Evolutionary conservation across 2,797 vertebrate genomes (phyloP).

Genomic region (Gallirallus australis): DNA sequence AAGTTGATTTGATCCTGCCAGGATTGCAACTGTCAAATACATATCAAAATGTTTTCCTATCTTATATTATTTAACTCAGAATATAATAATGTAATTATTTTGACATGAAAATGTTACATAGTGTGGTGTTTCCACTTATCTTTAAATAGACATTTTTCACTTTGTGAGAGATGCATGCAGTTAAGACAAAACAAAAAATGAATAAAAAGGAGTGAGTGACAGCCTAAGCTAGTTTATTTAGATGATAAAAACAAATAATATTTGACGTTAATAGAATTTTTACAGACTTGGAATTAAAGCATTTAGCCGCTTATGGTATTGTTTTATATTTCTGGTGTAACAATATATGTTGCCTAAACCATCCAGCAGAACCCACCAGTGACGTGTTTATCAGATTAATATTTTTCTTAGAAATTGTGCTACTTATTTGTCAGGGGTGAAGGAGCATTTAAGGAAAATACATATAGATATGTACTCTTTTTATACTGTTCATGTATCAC

Average conservation of each 20-base stretch:
- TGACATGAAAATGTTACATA: conserved; percentile 79
- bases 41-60: conserved; percentile 81
- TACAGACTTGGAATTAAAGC: conserved; percentile 62
- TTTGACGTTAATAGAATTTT: conserved; percentile 57
- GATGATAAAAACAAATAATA: conserved; percentile 73
- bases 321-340: conserved; percentile 1
- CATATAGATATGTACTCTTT: neutral
- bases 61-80: conserved; percentile 81
- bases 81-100: conserved; percentile 85
- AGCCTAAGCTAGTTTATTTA: conserved; percentile 76
- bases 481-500: neutral
- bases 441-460: neutral
- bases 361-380: neutral
- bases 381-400: neutral
- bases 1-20: conserved; percentile 73
- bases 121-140: conserved; percentile 79
- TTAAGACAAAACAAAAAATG: conserved; percentile 79
- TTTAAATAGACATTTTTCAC: conserved; percentile 80
- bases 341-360: neutral
- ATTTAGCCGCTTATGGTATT: conserved; percentile 9
- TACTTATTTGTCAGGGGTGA: neutral
- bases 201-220: conserved; percentile 76
- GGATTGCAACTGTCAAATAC: conserved; percentile 76
- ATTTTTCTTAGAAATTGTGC: neutral
- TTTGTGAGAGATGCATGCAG: conserved; percentile 71